These are phyloP conservation scores for silkworm (Bombyx mori) DNA, from an alignment of 1,140 invertebrate species.

Conservation along the genomic window DNA sequence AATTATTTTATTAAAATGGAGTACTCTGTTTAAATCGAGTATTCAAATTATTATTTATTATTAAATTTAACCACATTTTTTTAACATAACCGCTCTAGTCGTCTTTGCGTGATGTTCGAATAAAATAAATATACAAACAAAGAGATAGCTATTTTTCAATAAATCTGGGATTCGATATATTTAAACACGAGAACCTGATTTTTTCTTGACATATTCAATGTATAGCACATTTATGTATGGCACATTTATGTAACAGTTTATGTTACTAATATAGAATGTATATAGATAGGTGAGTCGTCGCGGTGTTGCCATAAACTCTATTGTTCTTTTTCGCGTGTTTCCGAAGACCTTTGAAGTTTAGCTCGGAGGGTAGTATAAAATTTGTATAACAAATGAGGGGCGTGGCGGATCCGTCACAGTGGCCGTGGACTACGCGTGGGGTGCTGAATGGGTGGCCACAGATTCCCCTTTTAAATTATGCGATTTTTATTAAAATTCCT, in stretches of 20 bases:
- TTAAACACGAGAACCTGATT: not conserved
- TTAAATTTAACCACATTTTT: too few relatives aligned
- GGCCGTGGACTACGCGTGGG: conserved; percentile 52
- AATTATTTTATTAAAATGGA: too few relatives aligned
- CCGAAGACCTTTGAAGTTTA: conserved; percentile 30
- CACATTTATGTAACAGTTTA: not conserved
- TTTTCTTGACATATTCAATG: not conserved
- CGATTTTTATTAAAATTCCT: too few relatives aligned
- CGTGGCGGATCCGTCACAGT: conserved; percentile 67
- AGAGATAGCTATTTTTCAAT: not conserved
- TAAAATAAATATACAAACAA: too few relatives aligned
- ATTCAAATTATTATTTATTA: too few relatives aligned
- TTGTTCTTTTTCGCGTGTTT: conserved; percentile 40
- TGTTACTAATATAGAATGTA: not conserved
- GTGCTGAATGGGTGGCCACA: conserved; percentile 60
- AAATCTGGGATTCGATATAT: not conserved
- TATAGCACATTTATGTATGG: not conserved
- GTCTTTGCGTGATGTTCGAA: too few relatives aligned
- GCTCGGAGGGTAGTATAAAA: conserved; percentile 69
- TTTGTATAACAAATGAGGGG: conserved; percentile 71
- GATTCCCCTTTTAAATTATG: too few relatives aligned
- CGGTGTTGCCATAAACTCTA: conserved; percentile 21
- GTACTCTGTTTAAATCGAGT: too few relatives aligned
- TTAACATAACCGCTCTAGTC: too few relatives aligned
- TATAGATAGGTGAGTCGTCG: conserved; percentile 5